phyloP scores from a whole-genome alignment of 2,888 invertebrate genomes.

The Coleophora deauratella region DNA sequence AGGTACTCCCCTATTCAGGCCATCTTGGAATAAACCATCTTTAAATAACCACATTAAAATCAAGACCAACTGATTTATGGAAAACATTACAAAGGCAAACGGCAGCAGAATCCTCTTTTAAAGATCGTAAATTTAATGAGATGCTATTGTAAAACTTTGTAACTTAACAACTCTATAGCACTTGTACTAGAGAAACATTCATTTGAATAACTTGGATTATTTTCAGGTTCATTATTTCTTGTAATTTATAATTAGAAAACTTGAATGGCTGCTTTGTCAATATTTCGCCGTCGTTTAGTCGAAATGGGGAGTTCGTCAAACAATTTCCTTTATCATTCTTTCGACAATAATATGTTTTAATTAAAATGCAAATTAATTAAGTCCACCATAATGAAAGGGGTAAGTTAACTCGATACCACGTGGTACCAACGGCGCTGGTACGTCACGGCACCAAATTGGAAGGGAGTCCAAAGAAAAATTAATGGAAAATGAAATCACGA shows the following conservation, averaged over 20 bases:
- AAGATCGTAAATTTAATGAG: too few species aligned
- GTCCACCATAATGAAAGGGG: constrained; percentile 69
- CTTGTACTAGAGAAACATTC: too few species aligned
- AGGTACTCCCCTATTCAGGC: too few species aligned
- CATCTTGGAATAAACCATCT: too few species aligned
- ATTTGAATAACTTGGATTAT: background rate
- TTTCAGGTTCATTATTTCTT: background rate
- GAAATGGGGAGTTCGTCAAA: background rate
- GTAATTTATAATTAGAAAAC: too few species aligned
- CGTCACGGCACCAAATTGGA: constrained; percentile 72
- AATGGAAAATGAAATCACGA: constrained; percentile 74
- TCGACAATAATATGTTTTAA: constrained; percentile 60
- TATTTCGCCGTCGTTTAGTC: background rate
- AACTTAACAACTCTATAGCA: too few species aligned
- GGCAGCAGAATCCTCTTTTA: too few species aligned
- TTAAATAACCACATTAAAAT: too few species aligned
- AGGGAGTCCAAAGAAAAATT: constrained; percentile 76
- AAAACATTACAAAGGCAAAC: too few species aligned
- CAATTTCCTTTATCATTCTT: background rate
- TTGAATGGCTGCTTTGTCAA: too few species aligned
- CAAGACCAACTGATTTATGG: too few species aligned
- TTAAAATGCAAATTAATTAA: constrained; percentile 71
- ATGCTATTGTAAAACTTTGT: too few species aligned
- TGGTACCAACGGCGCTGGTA: constrained; percentile 10
- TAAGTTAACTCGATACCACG: constrained; percentile 46